A percentile compares a stretch with the other conserved stretches of the same genome.
Conservation (phyloP, 37 sponge, comb jelly and placozoan species). For the Crambe crambe region DNA sequence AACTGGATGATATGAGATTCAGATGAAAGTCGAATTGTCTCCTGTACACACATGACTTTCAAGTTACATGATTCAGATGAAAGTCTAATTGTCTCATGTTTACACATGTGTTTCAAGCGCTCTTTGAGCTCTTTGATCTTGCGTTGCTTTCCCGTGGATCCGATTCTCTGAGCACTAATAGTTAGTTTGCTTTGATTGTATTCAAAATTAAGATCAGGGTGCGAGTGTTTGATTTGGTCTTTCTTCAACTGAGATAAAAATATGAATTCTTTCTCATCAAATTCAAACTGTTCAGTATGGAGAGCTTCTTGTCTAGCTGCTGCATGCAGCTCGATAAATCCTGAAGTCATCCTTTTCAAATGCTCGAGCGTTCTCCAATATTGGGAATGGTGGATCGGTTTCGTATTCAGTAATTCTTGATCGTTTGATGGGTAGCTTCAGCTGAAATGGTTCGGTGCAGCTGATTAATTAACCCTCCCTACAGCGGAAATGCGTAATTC, state of each 20-base stretch:
- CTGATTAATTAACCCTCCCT: no score
- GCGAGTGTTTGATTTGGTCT: not conserved
- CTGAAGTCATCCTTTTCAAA: not conserved
- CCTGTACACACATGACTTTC: not conserved
- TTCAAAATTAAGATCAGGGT: not conserved
- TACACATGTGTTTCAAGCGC: no score
- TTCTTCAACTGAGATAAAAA: not conserved
- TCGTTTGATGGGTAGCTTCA: not conserved
- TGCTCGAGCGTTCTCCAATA: not conserved
- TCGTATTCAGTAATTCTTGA: no score
- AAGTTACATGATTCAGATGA: no score
- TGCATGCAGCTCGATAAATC: not conserved
- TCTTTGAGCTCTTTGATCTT: not conserved
- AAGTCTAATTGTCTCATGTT: no score
- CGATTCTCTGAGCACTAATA: not conserved
- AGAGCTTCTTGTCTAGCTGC: not conserved
- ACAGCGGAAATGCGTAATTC: no score
- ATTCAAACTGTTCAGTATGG: not conserved
- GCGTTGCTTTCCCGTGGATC: no score
- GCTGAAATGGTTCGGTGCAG: no score
- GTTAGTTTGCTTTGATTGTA: not conserved
- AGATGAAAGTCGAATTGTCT: not conserved
- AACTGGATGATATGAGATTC: not conserved
- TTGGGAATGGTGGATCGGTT: not conserved
- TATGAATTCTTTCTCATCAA: not conserved